Evolutionary conservation across 2,797 vertebrate species (phyloP), one percentile per base, ranked within the genome.

Genomic region (Iguana delicatissima): DNA sequence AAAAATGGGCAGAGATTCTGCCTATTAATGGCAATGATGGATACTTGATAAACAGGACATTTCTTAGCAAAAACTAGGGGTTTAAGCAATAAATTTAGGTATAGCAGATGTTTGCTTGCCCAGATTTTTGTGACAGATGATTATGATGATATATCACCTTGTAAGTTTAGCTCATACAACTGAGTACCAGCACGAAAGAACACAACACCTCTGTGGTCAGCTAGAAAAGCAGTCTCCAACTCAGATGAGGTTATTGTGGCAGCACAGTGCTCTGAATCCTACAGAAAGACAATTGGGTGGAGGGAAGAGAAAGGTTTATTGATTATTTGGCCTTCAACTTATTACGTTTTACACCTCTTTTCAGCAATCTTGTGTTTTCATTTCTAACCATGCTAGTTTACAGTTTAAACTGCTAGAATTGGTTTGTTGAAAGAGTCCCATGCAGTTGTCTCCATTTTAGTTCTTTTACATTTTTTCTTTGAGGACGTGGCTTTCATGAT

Each of bases 101-200:
- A 79, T 32, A 79, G 50, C 16, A n/a, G 42, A 62, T 72, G 18
- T 20, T 32, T 52, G 4, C 29, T 52, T 72, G 16, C 3, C n/a
- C 46, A 32, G 22, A n/a, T 67, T 73, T 79, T 50, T 12, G 18
- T 32, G 59, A 14, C 35, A 24, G 35, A 74, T 24, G 16, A 18
- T 74, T 83, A 69, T 8, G 87, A 87, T 26, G 72, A 81, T 64
- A 91, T 88, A 64, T 93, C 87, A 96, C 96, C 94, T 92, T 91
- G 10, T 67, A 96, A 96, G 62, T 86, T 32, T 87, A 96, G 69
- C 0, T 14, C 3, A n/a, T 96, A 96, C 0, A 0, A 2, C 91
- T 96, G 95, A 88, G 91, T 95, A 57, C 94, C 96, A 46, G 94
- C 96, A 0, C 0, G 72, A 87, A 96, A 96, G 2, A 79, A 4